Conservation (phyloP, 2,888 invertebrate species). For the Brachylomia viminalis region DNA sequence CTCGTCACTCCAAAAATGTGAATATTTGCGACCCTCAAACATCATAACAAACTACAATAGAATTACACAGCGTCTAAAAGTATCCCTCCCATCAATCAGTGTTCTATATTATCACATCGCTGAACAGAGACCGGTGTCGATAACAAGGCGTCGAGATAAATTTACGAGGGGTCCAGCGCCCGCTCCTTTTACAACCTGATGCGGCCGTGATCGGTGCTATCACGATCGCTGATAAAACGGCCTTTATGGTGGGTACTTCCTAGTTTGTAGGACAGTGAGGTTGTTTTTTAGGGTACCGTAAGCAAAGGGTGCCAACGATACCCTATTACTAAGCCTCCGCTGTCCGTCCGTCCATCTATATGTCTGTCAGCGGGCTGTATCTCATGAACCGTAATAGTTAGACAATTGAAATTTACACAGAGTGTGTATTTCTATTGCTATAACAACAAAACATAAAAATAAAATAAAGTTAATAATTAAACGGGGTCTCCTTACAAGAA, state of each 20-base stretch:
- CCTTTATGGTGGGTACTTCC: constrained; percentile 14
- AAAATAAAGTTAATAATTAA: too few species aligned
- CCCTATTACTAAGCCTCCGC: too few species aligned
- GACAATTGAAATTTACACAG: too few species aligned
- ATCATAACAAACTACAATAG: constrained; percentile 7
- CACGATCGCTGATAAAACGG: constrained; percentile 34
- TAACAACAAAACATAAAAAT: too few species aligned
- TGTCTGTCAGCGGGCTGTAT: too few species aligned
- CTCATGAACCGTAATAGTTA: too few species aligned
- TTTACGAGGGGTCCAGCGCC: constrained; percentile 57
- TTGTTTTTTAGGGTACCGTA: too few species aligned
- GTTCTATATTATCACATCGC: constrained; percentile 43
- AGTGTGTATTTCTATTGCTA: too few species aligned
- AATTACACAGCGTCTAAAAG: constrained; percentile 26
- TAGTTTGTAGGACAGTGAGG: background rate
- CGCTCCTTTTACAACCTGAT: constrained; percentile 51
- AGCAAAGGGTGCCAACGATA: too few species aligned
- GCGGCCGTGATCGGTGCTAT: constrained; percentile 37
- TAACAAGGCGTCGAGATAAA: constrained; percentile 65
- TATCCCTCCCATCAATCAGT: constrained; percentile 53
- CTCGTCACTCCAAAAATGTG: background rate
- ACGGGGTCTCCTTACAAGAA: too few species aligned
- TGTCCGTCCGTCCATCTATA: too few species aligned
- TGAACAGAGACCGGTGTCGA: constrained; percentile 42
- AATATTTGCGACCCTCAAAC: background rate